Evolutionary conservation across 2,113 vertebrate species (phyloP), one percentile per base, ranked within the genome.

Genomic region (Marmota monax): DNA sequence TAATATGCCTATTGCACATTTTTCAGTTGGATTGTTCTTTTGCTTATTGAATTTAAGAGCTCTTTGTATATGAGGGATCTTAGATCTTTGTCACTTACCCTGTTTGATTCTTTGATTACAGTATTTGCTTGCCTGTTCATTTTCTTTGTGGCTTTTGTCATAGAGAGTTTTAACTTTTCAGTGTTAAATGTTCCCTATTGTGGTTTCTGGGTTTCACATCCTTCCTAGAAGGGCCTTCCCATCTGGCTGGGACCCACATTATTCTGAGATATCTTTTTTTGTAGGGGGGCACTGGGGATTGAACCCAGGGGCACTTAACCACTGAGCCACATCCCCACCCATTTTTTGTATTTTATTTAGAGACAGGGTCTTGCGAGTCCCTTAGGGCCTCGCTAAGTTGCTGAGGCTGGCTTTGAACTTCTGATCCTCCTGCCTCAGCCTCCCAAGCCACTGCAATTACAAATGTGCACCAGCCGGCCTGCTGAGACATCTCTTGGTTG

Each of bases 11-110:
- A 23, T 27, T 63, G 61, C 23, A 27, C 9, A 25, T 63, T 63
- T 63, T 63, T 63, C 20, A 63, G 9, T 17, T 73, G n/a, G 17
- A 25, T 27, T 58, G 17, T 73, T 73, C 25, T 74, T 74, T 87
- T 42, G 56, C 37, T 88, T 95, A 76, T 32, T 96, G 94, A 96
- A 61, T 80, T 79, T 88, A 78, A 80, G 39, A 61, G 29, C 56
- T 88, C 51, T 96, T 89, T 85, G 13, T 70, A 37, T 85, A 63
- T 72, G 67, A 84, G 61, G 58, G 78, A 74, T 73, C 17, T 13
- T 56, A 67, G n/a, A 73, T 58, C 70, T 39, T 73, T 53, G n/a
- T 72, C 76, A 42, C 1, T 48, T 74, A 58, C 56, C 22, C 78
- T 53, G 29, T 84, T 92, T 32, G 6, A 0, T 45, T 76, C 45